phyloP scores from a whole-genome alignment of 2,113 vertebrate genomes.

The Chrysemys picta region DNA sequence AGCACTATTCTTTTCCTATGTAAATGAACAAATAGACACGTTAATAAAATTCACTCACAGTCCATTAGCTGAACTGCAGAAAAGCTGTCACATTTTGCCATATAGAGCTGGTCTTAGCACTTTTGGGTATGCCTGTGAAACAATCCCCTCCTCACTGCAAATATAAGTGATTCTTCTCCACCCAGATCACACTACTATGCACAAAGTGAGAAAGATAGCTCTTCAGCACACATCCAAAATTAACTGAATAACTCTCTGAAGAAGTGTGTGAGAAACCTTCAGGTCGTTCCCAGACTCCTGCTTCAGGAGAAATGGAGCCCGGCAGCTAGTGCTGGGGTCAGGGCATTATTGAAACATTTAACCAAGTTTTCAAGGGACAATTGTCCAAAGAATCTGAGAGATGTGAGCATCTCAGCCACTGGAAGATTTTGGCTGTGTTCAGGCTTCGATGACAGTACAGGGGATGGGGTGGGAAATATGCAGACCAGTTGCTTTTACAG shows the following conservation, averaged over 20 bases:
- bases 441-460: not conserved
- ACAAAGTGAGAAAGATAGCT: not conserved
- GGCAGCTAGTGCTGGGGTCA: not conserved
- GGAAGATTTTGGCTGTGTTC: not conserved
- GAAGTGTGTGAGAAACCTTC: not conserved
- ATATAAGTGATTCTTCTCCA: not conserved
- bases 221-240: not conserved
- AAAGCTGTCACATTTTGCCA: not conserved
- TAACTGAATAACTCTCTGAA: not conserved
- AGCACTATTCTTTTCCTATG: not conserved
- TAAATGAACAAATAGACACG: not conserved
- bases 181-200: not conserved
- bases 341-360: not conserved
- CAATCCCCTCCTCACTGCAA: not conserved
- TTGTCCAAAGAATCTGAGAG: not conserved
- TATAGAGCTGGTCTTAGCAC: not conserved
- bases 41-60: not conserved
- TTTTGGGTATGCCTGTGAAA: not conserved
- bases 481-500: too few relatives aligned
- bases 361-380: not conserved
- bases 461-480: not conserved
- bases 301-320: not conserved
- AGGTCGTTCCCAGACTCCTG: not conserved
- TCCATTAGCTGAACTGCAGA: not conserved
- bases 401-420: rapidly evolving